These are phyloP conservation scores for Vespertilio murinus DNA, from an alignment of 2,797 vertebrate genomes.

Conservation along the genomic window DNA sequence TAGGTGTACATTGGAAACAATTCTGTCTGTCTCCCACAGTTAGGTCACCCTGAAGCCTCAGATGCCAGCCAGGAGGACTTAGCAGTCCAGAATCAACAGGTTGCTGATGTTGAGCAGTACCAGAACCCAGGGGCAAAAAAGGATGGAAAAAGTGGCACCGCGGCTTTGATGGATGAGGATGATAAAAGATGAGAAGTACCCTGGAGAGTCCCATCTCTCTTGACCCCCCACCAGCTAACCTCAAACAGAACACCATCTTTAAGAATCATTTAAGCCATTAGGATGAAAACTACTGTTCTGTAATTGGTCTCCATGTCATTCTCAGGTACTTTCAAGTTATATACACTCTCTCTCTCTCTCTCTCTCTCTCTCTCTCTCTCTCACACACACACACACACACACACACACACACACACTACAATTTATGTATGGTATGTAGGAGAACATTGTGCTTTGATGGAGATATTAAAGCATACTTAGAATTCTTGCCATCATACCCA, in stretches of 20 bases:
- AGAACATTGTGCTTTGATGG: background rate
- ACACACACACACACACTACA: background rate
- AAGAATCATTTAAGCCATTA: background rate
- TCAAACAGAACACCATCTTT: background rate
- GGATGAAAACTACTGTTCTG: background rate
- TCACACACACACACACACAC: background rate
- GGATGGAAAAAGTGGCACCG: conserved; percentile 73
- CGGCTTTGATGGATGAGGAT: conserved; percentile 50
- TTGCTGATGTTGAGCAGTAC: conserved; percentile 73
- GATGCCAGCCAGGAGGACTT: conserved; percentile 79
- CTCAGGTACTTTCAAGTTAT: background rate
- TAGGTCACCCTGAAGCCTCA: conserved; percentile 80
- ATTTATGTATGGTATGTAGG: background rate
- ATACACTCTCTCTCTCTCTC: no score
- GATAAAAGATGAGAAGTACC: conserved; percentile 63
- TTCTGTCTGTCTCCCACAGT: conserved; percentile 84
- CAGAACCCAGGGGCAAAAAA: conserved; percentile 59
- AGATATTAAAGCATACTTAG: background rate
- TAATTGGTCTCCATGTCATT: background rate
- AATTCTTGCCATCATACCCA: background rate
- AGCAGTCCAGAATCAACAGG: conserved; percentile 84
- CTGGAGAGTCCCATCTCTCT: background rate
- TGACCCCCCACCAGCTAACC: background rate
- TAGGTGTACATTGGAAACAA: conserved; percentile 87
- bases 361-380: no score